Evolutionary conservation across 2,797 vertebrate genomes (phyloP).

Genomic region (Lepidocolaptes lacrymiger): DNA sequence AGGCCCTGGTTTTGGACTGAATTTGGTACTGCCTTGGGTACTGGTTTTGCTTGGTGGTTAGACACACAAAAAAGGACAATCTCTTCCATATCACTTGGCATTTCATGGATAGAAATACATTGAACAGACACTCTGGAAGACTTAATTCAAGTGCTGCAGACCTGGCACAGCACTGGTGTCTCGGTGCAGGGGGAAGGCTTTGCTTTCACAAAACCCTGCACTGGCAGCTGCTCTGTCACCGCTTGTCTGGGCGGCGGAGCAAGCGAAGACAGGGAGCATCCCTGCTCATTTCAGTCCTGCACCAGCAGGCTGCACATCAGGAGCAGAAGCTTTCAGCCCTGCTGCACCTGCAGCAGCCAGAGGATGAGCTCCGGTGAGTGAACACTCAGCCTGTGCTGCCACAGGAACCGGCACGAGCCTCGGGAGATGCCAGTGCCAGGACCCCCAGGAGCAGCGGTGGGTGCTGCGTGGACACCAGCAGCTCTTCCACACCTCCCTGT

Average conservation of each 20-base stretch:
- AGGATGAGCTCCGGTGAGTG: rapidly evolving
- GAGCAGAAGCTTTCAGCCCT: not conserved
- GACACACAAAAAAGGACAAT: not conserved
- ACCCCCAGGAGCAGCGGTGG: rapidly evolving
- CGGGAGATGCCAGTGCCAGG: not conserved
- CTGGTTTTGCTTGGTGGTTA: not conserved
- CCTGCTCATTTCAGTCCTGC: not conserved
- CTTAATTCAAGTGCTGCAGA: not conserved
- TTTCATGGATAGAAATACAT: not conserved
- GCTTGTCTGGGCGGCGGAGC: not conserved
- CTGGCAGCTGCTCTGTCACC: not conserved
- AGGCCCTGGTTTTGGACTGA: not conserved
- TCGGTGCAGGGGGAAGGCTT: rapidly evolving
- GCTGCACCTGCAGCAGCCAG: not conserved
- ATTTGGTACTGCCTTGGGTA: not conserved
- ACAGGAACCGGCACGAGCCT: not conserved
- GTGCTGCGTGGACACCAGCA: not conserved
- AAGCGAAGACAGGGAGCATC: not conserved
- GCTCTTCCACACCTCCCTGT: not conserved
- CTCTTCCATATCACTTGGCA: not conserved
- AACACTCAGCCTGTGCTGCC: not conserved
- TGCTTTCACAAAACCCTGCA: not conserved
- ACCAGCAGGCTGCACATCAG: not conserved
- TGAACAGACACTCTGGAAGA: not conserved
- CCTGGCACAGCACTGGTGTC: not conserved